Evolutionary conservation across 2,113 vertebrate species (phyloP).

Genomic region (Dipodomys merriami): DNA sequence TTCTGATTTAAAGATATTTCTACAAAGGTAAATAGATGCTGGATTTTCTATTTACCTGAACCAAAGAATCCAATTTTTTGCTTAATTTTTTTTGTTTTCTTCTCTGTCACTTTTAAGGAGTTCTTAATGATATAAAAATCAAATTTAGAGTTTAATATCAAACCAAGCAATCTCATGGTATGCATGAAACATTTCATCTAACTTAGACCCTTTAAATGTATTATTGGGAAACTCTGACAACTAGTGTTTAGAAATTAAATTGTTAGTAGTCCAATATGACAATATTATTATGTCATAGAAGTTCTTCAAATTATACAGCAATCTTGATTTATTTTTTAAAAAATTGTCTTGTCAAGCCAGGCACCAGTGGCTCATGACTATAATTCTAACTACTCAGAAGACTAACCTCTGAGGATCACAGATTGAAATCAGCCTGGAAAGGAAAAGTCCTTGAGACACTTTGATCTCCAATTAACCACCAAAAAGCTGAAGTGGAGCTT

Average conservation of each 20-base stretch:
- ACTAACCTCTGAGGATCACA: no score
- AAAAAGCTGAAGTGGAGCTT: no score
- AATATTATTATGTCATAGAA: not conserved
- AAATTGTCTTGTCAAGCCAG: no score
- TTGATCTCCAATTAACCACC: no score
- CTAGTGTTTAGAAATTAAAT: not conserved
- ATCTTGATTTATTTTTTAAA: not conserved
- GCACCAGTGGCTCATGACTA: no score
- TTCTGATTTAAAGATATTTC: no score
- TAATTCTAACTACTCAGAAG: no score
- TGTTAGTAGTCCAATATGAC: not conserved
- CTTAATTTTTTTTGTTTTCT: not conserved
- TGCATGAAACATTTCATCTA: not conserved
- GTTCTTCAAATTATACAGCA: not conserved
- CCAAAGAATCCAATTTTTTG: not conserved
- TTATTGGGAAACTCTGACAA: not conserved
- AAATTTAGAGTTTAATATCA: not conserved
- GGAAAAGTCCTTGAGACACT: no score
- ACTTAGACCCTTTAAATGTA: not conserved
- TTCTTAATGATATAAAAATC: constrained; percentile 19
- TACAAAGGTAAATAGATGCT: not conserved
- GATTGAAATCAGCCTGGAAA: no score
- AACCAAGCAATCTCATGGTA: not conserved
- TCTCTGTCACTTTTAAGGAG: not conserved
- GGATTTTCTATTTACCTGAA: not conserved